Evolutionary conservation across 1,140 invertebrate genomes (phyloP), one percentile per base, ranked within the genome.

Genomic region (Acromyrmex echinatior): DNA sequence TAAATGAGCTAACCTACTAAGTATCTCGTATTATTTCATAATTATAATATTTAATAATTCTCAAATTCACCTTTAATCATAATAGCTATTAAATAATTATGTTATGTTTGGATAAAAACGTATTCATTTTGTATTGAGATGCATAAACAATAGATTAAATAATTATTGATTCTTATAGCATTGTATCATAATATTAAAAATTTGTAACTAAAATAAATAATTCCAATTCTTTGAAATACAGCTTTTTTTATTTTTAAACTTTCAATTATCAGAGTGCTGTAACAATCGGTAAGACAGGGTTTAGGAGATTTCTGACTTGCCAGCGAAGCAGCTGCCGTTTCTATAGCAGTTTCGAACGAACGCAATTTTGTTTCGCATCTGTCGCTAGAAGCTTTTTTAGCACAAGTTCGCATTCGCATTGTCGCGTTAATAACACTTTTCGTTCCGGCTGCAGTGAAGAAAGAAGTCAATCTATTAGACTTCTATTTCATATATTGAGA

Each of bases 301-400:
- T 94, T 94, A 94, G 93, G 93, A 92, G 93, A 80, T 86, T 21
- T 73, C 93, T 93, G n/a, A 92, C 90, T 94, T 94, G 88, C 92
- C 93, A 78, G 86, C 88, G 70, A 86, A 91, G 92, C 88, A 92
- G 82, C 89, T 89, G 87, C 78, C 63, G 62, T 84, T 86, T 90
- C 73, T 77, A 81, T 63, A 78, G 25, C 35, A 88, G 86, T 70
- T 81, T 84, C 77, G 79, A 78, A 39, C 39, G 31, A 74, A 71
- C 78, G 81, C 92, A 92, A 92, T 93, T 93, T 93, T 70, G 77
- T 79, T 70, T 85, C 88, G 85, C 87, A 90, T 93, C 88, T 91
- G 90, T 93, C 92, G 92, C 88, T 92, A 91, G 87, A 76, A 74
- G 86, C 77, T 87, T 91, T 90, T 86, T 90, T 39, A 45, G 60